A percentile compares a stretch with the other conserved stretches of the same genome.
These are phyloP conservation scores for Liopterus haemorrhoidalis DNA, from an alignment of 2,888 invertebrate species.

Conservation along the genomic window DNA sequence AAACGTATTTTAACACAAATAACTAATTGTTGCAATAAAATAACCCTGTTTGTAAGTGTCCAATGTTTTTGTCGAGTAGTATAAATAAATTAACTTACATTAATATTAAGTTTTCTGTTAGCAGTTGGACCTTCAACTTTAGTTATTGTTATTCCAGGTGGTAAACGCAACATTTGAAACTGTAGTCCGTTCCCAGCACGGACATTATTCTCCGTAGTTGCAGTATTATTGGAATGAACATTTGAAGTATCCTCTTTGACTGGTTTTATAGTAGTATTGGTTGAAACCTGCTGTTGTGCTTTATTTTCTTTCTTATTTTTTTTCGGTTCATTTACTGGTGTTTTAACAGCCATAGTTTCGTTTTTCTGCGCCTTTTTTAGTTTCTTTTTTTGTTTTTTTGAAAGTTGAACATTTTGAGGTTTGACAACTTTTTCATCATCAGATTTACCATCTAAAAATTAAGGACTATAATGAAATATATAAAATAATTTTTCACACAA, in stretches of 20 bases:
- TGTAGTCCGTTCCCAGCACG: slow-evolving; percentile 38
- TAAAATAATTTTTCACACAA: too few species aligned
- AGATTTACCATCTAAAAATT: too few species aligned
- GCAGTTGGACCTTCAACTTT: slow-evolving; percentile 46
- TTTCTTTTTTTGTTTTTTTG: too few species aligned
- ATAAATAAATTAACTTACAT: slow-evolving; percentile 13
- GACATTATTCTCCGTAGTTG: too few species aligned
- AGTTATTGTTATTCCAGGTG: slow-evolving; percentile 47
- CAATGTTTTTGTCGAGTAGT: too few species aligned
- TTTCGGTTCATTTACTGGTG: slow-evolving; percentile 40
- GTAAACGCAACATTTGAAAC: slow-evolving; percentile 41
- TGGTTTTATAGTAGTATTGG: slow-evolving; percentile 36
- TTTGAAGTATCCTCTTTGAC: slow-evolving; percentile 18
- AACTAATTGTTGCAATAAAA: too few species aligned
- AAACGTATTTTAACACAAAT: too few species aligned
- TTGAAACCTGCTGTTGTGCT: slow-evolving; percentile 45
- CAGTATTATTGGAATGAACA: slow-evolving; percentile 24
- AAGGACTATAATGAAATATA: too few species aligned
- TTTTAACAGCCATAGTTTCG: slow-evolving; percentile 25
- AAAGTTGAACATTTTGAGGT: too few species aligned
- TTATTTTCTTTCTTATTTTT: slow-evolving; percentile 50
- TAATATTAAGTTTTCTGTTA: slow-evolving; percentile 34
- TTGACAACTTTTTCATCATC: too few species aligned
- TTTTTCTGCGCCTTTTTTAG: too few species aligned
- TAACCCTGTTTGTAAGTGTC: too few species aligned